Base-by-base conservation (phyloP, 2,888 invertebrate species). In the Macrosiphum euphorbiae region DNA sequence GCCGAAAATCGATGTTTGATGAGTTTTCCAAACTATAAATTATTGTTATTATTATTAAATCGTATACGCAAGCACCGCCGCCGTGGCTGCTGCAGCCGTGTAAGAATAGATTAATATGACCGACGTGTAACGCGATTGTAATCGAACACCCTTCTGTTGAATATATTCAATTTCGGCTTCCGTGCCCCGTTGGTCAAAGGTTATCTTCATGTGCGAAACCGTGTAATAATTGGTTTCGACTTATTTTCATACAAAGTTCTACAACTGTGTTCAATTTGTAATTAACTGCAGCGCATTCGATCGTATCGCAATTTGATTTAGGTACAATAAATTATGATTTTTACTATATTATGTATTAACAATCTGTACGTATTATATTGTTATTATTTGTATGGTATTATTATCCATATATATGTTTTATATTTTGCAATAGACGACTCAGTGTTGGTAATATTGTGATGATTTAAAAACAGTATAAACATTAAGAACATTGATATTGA, bases 1-100 rank as follows among this genome's bases (percentile, higher is more conserved):
- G 52, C 20, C 24, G 35, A 78, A 90, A 78, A 90, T 90, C 35
- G 67, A 78, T 41, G 90, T 90, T 90, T 52, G 90, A 90, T 90
- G 90, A 90, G 90, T 52, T 90, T 90, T 41, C 35, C 16, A 61
- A 90, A 89, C 58, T 61, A n/a, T 28, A 41, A 20, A 78, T 78
- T 78, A 78, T 78, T 67, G n/a, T 67, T 67, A 67, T 67, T 78
- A 78, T 67, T 67, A 67, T 78, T 78, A 35, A 35, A 78, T 78
- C 35, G 78, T 35, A 78, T 41, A 35, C 78, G 24, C 4, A 20
- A 35, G 20, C 35, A 20, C 20, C 44, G 7, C 44, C 44, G 7
- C 44, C 8, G 16, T 3, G 78, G 78, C 35, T 35, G 0, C 4
- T 11, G 20, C 7, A 55, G 55, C 20, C 16, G 7, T 55, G 78